Conservation (phyloP, 1,140 invertebrate genomes). For the Conus ventricosus region DNA sequence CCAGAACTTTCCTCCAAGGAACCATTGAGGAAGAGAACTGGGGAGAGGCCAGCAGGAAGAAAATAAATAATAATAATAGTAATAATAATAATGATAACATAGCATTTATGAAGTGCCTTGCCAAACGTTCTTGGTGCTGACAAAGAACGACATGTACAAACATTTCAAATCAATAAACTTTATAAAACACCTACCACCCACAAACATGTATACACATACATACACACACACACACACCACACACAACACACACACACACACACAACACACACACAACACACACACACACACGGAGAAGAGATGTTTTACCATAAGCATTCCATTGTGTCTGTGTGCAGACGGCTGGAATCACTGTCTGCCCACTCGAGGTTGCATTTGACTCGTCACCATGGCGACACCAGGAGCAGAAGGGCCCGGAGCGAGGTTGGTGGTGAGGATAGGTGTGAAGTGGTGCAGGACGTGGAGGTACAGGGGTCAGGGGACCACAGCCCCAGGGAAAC, state of each 20-base stretch:
- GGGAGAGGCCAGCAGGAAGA: too few species aligned
- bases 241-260: constrained; percentile 10
- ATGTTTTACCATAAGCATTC: background rate
- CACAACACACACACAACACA: background rate
- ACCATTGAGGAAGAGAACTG: too few species aligned
- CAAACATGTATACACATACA: background rate
- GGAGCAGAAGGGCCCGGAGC: background rate
- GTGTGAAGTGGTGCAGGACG: background rate
- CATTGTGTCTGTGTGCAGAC: background rate
- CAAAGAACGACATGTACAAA: too few species aligned
- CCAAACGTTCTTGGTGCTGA: too few species aligned
- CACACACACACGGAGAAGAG: background rate
- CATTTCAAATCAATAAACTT: background rate
- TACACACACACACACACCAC: constrained; percentile 3
- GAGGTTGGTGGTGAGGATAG: background rate
- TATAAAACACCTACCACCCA: background rate
- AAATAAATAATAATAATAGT: too few species aligned
- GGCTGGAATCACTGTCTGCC: background rate
- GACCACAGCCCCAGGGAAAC: background rate
- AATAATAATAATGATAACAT: too few species aligned
- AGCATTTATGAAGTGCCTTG: too few species aligned
- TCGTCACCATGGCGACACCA: background rate
- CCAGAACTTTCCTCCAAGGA: too few species aligned
- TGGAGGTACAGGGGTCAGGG: background rate
- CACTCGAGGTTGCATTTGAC: background rate